Evolutionary conservation across 2,797 vertebrate species (phyloP).

Genomic region (Babyrousa celebensis): DNA sequence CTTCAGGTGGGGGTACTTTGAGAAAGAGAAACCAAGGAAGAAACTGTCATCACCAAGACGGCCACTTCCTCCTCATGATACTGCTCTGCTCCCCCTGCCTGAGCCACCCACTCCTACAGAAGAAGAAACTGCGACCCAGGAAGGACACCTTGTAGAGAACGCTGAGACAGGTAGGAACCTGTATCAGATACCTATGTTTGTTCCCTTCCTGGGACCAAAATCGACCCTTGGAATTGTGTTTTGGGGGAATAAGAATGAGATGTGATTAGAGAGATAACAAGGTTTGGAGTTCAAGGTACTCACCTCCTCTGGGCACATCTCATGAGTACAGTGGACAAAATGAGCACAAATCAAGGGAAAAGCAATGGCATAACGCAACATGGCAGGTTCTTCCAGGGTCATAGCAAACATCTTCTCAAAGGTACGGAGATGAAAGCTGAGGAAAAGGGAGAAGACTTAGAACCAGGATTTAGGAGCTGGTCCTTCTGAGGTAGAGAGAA

Average conservation of each 20-base stretch:
- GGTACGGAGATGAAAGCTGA: conserved; percentile 94
- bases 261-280: neutral
- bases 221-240: neutral
- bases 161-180: neutral
- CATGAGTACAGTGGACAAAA: conserved; percentile 92
- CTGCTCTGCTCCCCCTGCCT: neutral
- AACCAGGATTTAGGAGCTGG: neutral
- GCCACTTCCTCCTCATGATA: neutral
- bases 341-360: conserved; percentile 94
- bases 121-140: conserved; percentile 22
- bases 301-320: conserved; percentile 97
- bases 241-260: neutral
- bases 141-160: neutral
- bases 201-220: conserved; percentile 49
- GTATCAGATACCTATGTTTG: neutral
- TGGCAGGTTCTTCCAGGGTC: conserved; percentile 92
- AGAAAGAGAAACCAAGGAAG: neutral
- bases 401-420: conserved; percentile 95
- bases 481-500: neutral
- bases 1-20: conserved; percentile 92
- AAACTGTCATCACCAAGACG: neutral
- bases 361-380: conserved; percentile 94
- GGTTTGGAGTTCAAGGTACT: conserved; percentile 80
- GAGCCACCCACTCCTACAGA: neutral
- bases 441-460: neutral